These are phyloP conservation scores for Pagrus major DNA, from an alignment of 2,113 vertebrate genomes.

Conservation along the genomic window DNA sequence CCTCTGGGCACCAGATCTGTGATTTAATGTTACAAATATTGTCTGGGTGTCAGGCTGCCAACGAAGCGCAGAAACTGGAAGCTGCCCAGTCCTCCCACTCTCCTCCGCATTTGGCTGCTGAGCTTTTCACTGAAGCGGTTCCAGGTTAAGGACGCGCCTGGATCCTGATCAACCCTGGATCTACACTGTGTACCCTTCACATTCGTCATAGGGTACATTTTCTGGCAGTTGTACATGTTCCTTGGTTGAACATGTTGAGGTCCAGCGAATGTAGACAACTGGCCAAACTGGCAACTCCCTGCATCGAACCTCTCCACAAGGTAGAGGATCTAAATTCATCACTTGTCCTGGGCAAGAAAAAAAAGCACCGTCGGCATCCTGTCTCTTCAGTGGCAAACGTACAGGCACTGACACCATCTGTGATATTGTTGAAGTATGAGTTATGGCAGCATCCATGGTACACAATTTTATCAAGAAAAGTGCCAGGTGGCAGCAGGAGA, in stretches of 20 bases:
- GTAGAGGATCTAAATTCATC: slow-evolving; percentile 1
- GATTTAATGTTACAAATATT: slow-evolving; percentile 23
- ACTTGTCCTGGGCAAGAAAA: not conserved
- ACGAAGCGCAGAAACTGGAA: not conserved
- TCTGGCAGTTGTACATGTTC: slow-evolving; percentile 1
- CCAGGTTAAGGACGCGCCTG: slow-evolving; percentile 23
- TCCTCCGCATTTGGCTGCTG: slow-evolving; percentile 16
- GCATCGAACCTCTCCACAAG: not conserved
- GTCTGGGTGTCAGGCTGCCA: slow-evolving; percentile 25
- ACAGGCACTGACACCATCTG: slow-evolving; percentile 4
- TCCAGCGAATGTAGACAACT: not conserved
- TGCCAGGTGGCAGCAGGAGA: not conserved
- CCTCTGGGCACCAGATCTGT: slow-evolving; percentile 12
- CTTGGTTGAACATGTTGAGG: slow-evolving; percentile 2
- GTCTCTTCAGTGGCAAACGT: not conserved
- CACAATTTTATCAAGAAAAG: slow-evolving; percentile 2
- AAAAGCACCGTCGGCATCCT: not conserved
- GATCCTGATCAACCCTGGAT: not conserved
- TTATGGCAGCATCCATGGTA: not conserved
- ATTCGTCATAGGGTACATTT: not conserved
- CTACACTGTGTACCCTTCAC: not conserved
- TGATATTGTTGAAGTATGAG: slow-evolving; percentile 8
- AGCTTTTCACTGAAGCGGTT: slow-evolving; percentile 38
- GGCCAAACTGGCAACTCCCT: not conserved
- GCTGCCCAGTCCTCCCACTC: slow-evolving; percentile 41